Evolutionary conservation across 2,888 invertebrate genomes (phyloP).

Genomic region (Pemphredon lugubris): DNA sequence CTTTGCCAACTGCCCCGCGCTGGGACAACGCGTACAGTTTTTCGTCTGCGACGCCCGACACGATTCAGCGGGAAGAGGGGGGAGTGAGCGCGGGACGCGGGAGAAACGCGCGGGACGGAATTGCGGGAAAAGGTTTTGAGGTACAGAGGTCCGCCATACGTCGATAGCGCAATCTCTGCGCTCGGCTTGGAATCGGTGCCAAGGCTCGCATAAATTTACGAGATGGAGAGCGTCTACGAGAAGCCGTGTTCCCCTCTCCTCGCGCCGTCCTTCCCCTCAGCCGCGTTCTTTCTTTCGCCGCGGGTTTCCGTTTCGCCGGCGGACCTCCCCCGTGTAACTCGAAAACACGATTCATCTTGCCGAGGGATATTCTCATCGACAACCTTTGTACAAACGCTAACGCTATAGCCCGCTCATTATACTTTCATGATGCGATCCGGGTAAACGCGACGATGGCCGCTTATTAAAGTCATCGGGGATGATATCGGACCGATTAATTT

Average conservation of each 20-base stretch:
- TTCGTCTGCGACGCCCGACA: constrained; percentile 7
- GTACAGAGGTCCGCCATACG: constrained; percentile 43
- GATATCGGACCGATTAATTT: too few species aligned
- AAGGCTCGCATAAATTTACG: constrained; percentile 74
- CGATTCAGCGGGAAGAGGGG: too few species aligned
- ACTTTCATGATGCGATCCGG: not conserved
- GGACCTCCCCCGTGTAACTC: constrained; percentile 4
- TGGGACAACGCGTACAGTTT: constrained; percentile 17
- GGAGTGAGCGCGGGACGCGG: not conserved
- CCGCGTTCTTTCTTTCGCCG: constrained; percentile 30
- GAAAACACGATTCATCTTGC: constrained; percentile 43
- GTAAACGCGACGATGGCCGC: too few species aligned
- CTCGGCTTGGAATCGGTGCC: constrained; percentile 69
- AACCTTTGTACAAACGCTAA: not conserved
- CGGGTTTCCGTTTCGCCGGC: constrained; percentile 41
- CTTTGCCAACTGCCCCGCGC: constrained; percentile 26
- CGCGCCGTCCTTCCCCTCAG: constrained; percentile 2
- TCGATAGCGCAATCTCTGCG: constrained; percentile 71
- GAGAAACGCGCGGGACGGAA: not conserved
- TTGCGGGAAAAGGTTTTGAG: constrained; percentile 23
- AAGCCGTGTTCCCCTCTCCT: constrained; percentile 31
- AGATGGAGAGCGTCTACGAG: constrained; percentile 54
- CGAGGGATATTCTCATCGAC: constrained; percentile 13
- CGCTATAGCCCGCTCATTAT: not conserved
- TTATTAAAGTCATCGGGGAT: too few species aligned